These are phyloP conservation scores for Holacanthus passer DNA, from an alignment of 2,113 vertebrate species.

Conservation along the genomic window DNA sequence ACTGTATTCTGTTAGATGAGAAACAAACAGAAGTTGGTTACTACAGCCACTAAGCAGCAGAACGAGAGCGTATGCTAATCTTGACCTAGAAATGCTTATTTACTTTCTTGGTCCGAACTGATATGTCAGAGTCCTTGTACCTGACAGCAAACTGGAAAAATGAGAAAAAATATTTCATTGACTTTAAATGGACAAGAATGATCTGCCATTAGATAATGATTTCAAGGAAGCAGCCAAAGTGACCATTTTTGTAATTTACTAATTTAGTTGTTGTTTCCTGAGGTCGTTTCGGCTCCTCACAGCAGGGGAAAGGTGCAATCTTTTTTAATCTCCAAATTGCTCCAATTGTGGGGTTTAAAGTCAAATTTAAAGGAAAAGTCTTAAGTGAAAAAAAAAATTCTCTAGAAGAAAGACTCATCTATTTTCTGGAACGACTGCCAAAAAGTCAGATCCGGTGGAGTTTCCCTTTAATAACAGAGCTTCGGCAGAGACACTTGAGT, in stretches of 20 bases:
- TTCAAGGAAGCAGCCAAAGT: conserved; percentile 4
- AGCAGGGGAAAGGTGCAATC: not conserved
- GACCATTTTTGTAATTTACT: not conserved
- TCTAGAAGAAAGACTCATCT: conserved; percentile 38
- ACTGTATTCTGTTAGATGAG: not conserved
- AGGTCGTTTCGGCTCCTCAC: not conserved
- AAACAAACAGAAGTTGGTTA: not conserved
- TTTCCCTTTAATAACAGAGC: conserved; percentile 74
- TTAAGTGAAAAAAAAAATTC: not conserved
- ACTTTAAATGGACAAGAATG: not conserved
- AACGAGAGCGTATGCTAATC: not conserved
- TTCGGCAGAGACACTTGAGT: conserved; percentile 43
- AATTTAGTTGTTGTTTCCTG: not conserved
- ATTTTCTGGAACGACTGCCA: conserved; percentile 50
- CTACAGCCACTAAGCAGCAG: not conserved
- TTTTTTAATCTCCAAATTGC: conserved; percentile 56
- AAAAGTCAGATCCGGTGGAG: conserved; percentile 65
- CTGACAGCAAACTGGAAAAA: not conserved
- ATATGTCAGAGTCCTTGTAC: not conserved
- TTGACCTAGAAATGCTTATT: not conserved
- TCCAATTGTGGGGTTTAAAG: conserved; percentile 51
- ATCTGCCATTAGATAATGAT: not conserved
- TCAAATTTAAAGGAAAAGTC: conserved; percentile 45
- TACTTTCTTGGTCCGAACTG: not conserved
- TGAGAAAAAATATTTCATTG: not conserved